Evolutionary conservation across 1,140 invertebrate genomes (phyloP).

Genomic region (Tachypleus tridentatus): DNA sequence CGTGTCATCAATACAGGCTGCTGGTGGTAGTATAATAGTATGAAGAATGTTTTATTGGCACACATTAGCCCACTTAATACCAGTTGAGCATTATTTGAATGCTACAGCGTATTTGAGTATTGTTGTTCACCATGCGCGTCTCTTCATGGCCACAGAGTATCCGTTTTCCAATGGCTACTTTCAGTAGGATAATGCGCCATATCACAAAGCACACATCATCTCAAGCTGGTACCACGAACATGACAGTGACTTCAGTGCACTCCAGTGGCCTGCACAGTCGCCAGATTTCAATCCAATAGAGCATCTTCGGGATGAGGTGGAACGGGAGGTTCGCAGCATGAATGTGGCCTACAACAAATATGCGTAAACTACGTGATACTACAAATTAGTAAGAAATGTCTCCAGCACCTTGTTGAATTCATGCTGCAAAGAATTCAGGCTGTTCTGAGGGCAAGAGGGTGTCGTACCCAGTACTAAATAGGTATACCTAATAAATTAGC

Average conservation of each 20-base stretch:
- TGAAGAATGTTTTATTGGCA: neutral
- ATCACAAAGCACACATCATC: neutral
- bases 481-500: too few relatives aligned
- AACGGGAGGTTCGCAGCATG: neutral
- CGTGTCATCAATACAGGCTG: neutral
- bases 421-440: too few relatives aligned
- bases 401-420: too few relatives aligned
- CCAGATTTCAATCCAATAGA: constrained; percentile 20
- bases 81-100: neutral
- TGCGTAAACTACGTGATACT: too few relatives aligned
- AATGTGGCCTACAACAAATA: too few relatives aligned
- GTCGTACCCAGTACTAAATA: too few relatives aligned
- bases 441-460: too few relatives aligned
- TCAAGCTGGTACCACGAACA: neutral
- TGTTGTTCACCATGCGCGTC: constrained; percentile 2
- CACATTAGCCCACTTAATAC: neutral
- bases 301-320: constrained; percentile 16
- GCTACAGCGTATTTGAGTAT: neutral
- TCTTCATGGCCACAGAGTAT: constrained; percentile 1
- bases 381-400: too few relatives aligned
- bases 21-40: constrained; percentile 1
- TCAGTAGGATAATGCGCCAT: constrained; percentile 1
- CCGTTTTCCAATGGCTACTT: constrained; percentile 2
- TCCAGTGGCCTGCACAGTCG: constrained; percentile 12
- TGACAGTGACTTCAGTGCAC: neutral